A percentile compares a stretch with the other conserved stretches of the same genome.
Conservation (phyloP, 2,113 vertebrate genomes). For the Gambusia affinis region DNA sequence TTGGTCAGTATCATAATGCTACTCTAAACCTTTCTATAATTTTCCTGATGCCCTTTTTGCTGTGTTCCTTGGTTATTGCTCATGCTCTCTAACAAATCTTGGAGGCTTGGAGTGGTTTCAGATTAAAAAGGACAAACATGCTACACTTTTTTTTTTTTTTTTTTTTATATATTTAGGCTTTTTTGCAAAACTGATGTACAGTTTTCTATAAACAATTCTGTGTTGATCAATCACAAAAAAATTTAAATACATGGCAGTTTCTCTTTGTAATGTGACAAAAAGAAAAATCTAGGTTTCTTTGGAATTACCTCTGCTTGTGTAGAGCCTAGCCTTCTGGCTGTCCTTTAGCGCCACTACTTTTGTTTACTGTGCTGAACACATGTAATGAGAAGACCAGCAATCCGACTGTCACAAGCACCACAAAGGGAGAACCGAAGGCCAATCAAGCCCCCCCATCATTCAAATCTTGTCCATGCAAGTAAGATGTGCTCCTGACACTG, state of each 20-base stretch:
- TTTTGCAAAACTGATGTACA: neutral
- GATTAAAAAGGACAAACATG: neutral
- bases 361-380: conserved; percentile 35
- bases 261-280: neutral
- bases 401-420: conserved; percentile 47
- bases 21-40: too few species aligned
- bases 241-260: neutral
- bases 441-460: conserved; percentile 62
- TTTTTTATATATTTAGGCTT: too few species aligned
- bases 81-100: neutral
- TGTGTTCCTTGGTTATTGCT: too few species aligned
- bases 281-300: neutral
- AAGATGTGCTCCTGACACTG: conserved; percentile 70
- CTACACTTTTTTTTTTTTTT: neutral
- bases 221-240: neutral
- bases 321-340: conserved; percentile 12
- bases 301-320: neutral
- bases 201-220: neutral
- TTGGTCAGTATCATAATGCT: too few species aligned
- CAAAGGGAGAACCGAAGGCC: conserved; percentile 56
- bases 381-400: conserved; percentile 64
- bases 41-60: too few species aligned
- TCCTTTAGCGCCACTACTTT: conserved; percentile 28
- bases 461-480: conserved; percentile 72
- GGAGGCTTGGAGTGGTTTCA: neutral